These are phyloP conservation scores for Folsomia candida DNA, from an alignment of 2,888 invertebrate genomes.

Conservation along the genomic window DNA sequence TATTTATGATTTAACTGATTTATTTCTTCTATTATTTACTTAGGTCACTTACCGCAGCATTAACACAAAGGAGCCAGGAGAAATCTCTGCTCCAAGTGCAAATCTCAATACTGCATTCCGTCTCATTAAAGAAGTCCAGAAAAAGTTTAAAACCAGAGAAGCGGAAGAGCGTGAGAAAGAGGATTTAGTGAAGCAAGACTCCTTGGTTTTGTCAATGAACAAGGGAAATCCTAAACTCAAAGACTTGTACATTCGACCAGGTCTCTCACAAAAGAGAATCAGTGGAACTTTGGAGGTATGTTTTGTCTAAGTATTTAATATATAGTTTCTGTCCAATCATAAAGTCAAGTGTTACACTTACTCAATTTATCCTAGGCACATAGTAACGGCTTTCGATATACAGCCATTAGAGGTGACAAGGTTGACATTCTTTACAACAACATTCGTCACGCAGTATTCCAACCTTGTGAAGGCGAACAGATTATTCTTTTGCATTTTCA, in stretches of 20 bases:
- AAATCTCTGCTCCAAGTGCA: constrained; percentile 86
- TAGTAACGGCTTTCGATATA: constrained; percentile 92
- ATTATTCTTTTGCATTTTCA: constrained; percentile 98
- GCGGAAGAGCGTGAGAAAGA: constrained; percentile 98
- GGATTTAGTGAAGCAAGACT: constrained; percentile 97
- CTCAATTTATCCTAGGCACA: constrained; percentile 91
- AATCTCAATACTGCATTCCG: constrained; percentile 96
- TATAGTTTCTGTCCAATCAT: too few relatives aligned
- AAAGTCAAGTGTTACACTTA: too few relatives aligned
- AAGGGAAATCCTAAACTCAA: constrained; percentile 97
- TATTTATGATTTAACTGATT: neutral
- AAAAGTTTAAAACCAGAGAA: constrained; percentile 95
- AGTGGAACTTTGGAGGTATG: constrained; percentile 60
- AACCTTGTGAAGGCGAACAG: constrained; percentile 99
- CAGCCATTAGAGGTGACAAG: constrained; percentile 98
- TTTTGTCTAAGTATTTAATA: neutral
- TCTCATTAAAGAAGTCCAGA: constrained; percentile 97
- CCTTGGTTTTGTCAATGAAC: constrained; percentile 85
- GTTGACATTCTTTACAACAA: constrained; percentile 99
- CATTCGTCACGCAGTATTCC: constrained; percentile 98
- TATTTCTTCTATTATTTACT: constrained; percentile 49
- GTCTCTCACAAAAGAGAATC: constrained; percentile 95
- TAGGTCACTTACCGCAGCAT: constrained; percentile 88
- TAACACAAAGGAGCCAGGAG: constrained; percentile 96
- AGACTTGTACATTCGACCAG: constrained; percentile 97